phyloP scores from a whole-genome alignment of 2,797 vertebrate genomes.

The Notolabrus celidotus region DNA sequence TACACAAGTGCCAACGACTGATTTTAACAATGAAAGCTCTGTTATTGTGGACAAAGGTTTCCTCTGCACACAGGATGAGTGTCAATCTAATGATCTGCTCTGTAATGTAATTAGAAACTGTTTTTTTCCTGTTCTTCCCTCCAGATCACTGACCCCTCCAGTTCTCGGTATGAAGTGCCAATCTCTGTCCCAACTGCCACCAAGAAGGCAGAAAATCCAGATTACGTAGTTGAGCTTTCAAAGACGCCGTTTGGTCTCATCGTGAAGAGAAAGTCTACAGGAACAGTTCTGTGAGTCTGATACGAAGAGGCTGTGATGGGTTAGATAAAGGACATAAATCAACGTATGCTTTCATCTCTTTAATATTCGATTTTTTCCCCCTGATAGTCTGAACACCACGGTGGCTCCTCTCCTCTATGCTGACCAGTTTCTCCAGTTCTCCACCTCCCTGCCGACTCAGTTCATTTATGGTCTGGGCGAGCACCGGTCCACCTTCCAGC shows the following conservation, averaged over 20 bases:
- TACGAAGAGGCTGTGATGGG: neutral
- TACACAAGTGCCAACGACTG: too few species aligned
- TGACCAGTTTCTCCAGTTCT: constrained; percentile 93
- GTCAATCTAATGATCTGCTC: neutral
- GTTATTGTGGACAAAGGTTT: neutral
- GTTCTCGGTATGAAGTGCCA: constrained; percentile 86
- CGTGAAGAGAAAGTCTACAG: constrained; percentile 80
- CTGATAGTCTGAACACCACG: constrained; percentile 86
- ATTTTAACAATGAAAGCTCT: neutral
- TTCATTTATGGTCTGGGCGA: constrained; percentile 91
- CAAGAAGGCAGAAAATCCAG: constrained; percentile 80
- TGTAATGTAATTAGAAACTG: neutral
- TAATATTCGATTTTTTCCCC: neutral
- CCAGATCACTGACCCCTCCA: constrained; percentile 85
- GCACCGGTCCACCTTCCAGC: constrained; percentile 87
- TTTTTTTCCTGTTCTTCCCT: constrained; percentile 10
- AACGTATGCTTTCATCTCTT: neutral
- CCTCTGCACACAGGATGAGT: too few species aligned
- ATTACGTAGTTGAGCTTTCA: constrained; percentile 85
- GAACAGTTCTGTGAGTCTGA: constrained; percentile 79
- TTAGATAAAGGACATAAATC: neutral
- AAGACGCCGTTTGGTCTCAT: constrained; percentile 84
- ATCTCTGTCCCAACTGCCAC: constrained; percentile 79
- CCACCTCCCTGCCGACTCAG: constrained; percentile 81
- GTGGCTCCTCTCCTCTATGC: constrained; percentile 91